phyloP scores from a whole-genome alignment of 1,140 invertebrate genomes.

The Drosophila carrolli region DNA sequence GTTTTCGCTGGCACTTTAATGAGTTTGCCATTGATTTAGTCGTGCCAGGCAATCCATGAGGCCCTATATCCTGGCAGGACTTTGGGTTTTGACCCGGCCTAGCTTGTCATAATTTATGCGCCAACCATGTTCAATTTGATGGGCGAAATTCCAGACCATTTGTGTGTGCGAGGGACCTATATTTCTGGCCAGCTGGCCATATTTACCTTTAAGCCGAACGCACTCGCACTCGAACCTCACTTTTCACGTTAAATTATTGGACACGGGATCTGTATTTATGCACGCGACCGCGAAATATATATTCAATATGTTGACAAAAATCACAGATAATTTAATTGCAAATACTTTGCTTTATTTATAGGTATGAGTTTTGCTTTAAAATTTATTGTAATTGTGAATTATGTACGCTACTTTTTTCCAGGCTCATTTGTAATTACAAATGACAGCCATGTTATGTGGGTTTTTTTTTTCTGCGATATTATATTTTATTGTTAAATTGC shows the following conservation, averaged over 20 bases:
- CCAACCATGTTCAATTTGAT: slow-evolving; percentile 70
- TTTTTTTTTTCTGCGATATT: slow-evolving; percentile 1
- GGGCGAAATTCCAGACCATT: slow-evolving; percentile 71
- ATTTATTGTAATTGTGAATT: slow-evolving; percentile 46
- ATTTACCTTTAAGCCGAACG: slow-evolving; percentile 66
- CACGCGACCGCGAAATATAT: slow-evolving; percentile 36
- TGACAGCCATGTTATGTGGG: slow-evolving; percentile 58
- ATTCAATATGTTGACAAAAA: slow-evolving; percentile 77
- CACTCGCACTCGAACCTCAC: slow-evolving; percentile 19
- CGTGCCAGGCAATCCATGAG: slow-evolving; percentile 36
- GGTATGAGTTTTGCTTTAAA: slow-evolving; percentile 41
- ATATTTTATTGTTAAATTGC: slow-evolving; percentile 11
- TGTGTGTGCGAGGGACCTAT: slow-evolving; percentile 39
- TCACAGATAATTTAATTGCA: slow-evolving; percentile 81
- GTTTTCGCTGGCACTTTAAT: slow-evolving; percentile 64
- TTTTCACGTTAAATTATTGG: slow-evolving; percentile 39
- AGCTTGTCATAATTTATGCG: slow-evolving; percentile 75
- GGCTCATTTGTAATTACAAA: slow-evolving; percentile 73
- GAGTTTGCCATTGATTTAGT: slow-evolving; percentile 81
- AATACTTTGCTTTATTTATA: slow-evolving; percentile 47
- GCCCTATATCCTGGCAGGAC: slow-evolving; percentile 8
- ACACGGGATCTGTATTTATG: slow-evolving; percentile 19
- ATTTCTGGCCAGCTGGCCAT: slow-evolving; percentile 38
- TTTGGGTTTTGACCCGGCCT: slow-evolving; percentile 8
- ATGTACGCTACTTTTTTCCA: slow-evolving; percentile 33